Evolutionary conservation across 2,797 vertebrate species (phyloP).

Genomic region (Meriones psammophilus): DNA sequence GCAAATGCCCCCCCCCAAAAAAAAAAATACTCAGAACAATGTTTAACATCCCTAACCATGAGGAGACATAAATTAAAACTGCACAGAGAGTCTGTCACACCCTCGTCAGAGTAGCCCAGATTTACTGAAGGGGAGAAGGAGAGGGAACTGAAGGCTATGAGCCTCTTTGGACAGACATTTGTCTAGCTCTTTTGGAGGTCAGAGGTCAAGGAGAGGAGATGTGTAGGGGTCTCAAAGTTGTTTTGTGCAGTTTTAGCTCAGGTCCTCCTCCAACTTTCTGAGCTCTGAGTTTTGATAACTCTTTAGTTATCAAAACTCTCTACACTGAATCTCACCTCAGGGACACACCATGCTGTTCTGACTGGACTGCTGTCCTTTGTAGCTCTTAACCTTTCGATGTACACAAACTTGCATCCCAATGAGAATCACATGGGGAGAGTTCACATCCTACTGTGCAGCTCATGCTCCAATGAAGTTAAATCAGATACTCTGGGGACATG

Average conservation of each 20-base stretch:
- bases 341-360: neutral
- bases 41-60: neutral
- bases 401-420: neutral
- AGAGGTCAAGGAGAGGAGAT: neutral
- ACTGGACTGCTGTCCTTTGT: neutral
- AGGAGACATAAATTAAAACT: neutral
- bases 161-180: neutral
- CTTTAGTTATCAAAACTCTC: neutral
- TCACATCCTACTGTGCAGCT: neutral
- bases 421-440: neutral
- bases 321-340: neutral
- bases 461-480: neutral
- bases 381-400: neutral
- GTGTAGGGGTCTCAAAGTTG: neutral
- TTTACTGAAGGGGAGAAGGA: neutral
- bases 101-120: neutral
- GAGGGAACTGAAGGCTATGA: neutral
- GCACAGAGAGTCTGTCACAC: neutral
- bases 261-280: neutral
- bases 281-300: neutral
- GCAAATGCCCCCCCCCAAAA: neutral
- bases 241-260: neutral
- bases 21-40: neutral
- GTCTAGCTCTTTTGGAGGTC: neutral
- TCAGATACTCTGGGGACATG: neutral